phyloP scores from a whole-genome alignment of 2,797 vertebrate species.

The Cryptoblepharus egeriae region DNA sequence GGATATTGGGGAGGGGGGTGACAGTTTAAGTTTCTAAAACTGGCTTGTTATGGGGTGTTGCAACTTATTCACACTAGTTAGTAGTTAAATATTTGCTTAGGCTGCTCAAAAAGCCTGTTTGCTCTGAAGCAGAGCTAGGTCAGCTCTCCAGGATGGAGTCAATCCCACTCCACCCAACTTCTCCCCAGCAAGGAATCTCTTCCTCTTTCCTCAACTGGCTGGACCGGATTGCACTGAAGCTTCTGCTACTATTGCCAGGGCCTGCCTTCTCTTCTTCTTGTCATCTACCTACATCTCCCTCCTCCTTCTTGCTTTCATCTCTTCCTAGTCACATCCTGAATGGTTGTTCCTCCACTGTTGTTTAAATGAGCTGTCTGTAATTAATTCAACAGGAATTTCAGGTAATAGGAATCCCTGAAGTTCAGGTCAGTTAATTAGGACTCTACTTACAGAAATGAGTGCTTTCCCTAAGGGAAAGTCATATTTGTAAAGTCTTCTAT shows the following conservation, averaged over 20 bases:
- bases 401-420: conserved; percentile 45
- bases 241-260: conserved; percentile 45
- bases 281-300: conserved; percentile 48
- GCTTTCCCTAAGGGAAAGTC: background rate
- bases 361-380: conserved; percentile 43
- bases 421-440: conserved; percentile 33
- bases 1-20: conserved; percentile 42
- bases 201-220: conserved; percentile 65
- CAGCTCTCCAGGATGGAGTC: conserved; percentile 54
- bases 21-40: conserved; percentile 60
- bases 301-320: conserved; percentile 54
- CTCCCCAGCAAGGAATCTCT: conserved; percentile 71
- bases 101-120: conserved; percentile 63
- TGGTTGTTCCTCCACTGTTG: conserved; percentile 43
- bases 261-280: conserved; percentile 50
- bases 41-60: conserved; percentile 57
- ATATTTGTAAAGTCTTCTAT: conserved; percentile 7
- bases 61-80: conserved; percentile 22
- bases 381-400: conserved; percentile 15
- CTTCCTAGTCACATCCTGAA: conserved; percentile 61
- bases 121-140: conserved; percentile 58
- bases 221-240: conserved; percentile 51
- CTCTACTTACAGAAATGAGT: background rate
- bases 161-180: conserved; percentile 58
- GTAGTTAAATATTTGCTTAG: conserved; percentile 46